These are phyloP conservation scores for Sphecodes monilicornis DNA, from an alignment of 2,888 invertebrate species.

Conservation along the genomic window DNA sequence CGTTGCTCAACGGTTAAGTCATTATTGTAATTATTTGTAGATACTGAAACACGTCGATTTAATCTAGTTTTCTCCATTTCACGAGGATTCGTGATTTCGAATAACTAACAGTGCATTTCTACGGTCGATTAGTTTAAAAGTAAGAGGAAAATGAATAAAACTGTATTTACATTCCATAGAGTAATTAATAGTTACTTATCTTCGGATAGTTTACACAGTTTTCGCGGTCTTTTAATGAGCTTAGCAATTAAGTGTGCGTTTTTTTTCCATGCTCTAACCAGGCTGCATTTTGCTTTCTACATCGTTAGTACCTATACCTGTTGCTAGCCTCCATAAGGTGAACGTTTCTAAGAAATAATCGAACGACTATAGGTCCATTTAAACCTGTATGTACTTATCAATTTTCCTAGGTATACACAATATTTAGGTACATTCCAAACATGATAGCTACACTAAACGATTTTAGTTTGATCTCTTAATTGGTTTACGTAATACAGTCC, in stretches of 20 bases:
- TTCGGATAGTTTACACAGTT: background rate
- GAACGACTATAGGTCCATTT: background rate
- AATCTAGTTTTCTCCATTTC: background rate
- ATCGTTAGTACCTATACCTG: background rate
- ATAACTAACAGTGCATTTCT: background rate
- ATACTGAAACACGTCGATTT: background rate
- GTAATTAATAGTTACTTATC: slow-evolving; percentile 2
- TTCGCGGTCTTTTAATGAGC: background rate
- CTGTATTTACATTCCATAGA: background rate
- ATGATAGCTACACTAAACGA: background rate
- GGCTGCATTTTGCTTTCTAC: background rate
- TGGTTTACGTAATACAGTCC: background rate
- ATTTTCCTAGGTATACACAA: background rate
- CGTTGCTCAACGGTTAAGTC: background rate
- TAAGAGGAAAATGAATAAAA: background rate
- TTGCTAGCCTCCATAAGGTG: background rate
- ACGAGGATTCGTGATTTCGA: background rate
- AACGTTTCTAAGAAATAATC: background rate
- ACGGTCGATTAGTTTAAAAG: background rate
- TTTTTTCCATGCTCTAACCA: background rate
- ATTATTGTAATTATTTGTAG: background rate
- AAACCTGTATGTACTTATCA: background rate
- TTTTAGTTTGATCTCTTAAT: background rate
- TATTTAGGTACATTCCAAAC: background rate
- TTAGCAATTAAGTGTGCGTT: background rate